phyloP scores from a whole-genome alignment of 1,140 invertebrate species.

The Drosophila tsacasi region DNA sequence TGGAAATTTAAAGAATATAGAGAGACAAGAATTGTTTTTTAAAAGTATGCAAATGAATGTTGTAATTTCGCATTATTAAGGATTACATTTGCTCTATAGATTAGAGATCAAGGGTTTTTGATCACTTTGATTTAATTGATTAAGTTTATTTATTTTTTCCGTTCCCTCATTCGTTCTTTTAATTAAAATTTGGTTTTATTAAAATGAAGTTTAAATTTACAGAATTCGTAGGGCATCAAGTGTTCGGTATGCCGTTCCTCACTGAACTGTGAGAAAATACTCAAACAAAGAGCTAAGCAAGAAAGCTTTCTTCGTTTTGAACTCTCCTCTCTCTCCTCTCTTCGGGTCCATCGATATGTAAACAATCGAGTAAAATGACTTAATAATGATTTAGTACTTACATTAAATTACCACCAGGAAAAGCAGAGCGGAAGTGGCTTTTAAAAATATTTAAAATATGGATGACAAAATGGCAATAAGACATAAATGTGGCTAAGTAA shows the following conservation, averaged over 20 bases:
- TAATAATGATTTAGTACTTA: constrained; percentile 5
- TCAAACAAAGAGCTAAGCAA: neutral
- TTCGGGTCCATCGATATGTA: constrained; percentile 16
- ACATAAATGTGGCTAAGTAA: constrained; percentile 51
- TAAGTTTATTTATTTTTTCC: no score
- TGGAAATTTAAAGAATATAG: no score
- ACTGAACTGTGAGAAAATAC: neutral
- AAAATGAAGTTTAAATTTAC: neutral
- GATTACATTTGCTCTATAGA: no score
- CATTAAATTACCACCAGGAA: constrained; percentile 7
- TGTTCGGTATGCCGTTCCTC: neutral
- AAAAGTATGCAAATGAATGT: no score
- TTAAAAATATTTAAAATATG: constrained; percentile 24
- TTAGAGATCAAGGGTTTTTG: no score
- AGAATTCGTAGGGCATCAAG: constrained; percentile 5
- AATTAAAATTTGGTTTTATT: no score
- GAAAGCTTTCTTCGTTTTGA: neutral
- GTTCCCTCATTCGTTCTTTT: no score
- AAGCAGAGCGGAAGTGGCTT: constrained; percentile 24
- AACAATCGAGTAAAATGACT: constrained; percentile 15
- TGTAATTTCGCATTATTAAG: no score
- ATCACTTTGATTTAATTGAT: no score
- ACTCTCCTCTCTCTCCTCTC: constrained; percentile 18
- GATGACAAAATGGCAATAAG: constrained; percentile 49
- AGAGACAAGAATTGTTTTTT: no score